A percentile compares a stretch with the other conserved stretches of the same genome.
These are phyloP conservation scores for Portunus trituberculatus DNA, from an alignment of 1,140 invertebrate genomes.

Conservation along the genomic window DNA sequence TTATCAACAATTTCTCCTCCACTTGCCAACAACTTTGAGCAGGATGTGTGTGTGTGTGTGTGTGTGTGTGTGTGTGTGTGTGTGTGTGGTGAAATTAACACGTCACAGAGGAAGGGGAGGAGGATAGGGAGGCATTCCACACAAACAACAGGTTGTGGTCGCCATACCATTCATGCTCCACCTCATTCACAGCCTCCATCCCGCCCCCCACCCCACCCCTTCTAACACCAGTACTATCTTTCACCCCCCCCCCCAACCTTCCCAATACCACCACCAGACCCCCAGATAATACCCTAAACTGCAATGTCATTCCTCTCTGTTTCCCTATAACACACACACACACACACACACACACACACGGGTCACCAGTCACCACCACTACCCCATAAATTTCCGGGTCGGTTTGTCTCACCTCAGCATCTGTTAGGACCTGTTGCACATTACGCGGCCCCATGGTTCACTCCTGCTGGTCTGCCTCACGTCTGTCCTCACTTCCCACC, in stretches of 20 bases:
- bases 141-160: not conserved
- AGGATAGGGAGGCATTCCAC: not conserved
- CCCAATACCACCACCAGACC: not conserved
- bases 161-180: no score
- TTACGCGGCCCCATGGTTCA: not conserved
- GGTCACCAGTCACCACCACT: not conserved
- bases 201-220: not conserved
- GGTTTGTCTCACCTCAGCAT: not conserved
- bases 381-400: not conserved
- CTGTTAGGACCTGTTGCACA: conserved; percentile 18
- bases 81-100: no score
- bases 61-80: no score
- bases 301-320: not conserved
- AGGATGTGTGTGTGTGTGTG: no score
- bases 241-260: not conserved
- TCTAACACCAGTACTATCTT: no score
- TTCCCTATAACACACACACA: not conserved
- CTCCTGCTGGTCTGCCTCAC: not conserved
- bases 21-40: no score
- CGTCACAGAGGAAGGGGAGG: no score
- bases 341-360: not conserved
- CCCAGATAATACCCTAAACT: no score
- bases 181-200: no score
- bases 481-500: not conserved
- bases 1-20: no score